Conservation (phyloP, 2,888 invertebrate genomes). For the Pristionchus maxplancki region DNA sequence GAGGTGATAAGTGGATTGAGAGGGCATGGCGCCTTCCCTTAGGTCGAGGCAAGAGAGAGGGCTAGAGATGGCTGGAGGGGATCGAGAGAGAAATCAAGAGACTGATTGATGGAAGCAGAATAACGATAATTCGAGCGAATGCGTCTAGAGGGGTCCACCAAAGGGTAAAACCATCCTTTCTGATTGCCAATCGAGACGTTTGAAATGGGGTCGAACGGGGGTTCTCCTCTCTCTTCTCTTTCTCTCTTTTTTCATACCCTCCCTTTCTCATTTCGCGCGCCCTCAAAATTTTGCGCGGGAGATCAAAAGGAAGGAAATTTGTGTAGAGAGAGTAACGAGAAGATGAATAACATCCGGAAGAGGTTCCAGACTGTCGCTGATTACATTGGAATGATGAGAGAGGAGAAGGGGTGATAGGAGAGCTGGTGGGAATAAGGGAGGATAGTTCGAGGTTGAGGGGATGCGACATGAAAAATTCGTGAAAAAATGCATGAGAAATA, state of each 20-base stretch:
- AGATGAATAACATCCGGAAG: constrained; percentile 12
- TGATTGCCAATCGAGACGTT: neutral
- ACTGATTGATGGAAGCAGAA: neutral
- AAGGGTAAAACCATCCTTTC: neutral
- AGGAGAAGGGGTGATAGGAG: neutral
- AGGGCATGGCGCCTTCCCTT: neutral
- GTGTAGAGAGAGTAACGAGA: neutral
- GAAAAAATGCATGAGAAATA: neutral
- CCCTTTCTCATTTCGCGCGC: constrained; percentile 12
- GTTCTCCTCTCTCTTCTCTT: constrained; percentile 18
- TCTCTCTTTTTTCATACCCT: neutral
- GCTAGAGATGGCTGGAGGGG: no score
- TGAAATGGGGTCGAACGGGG: constrained; percentile 31
- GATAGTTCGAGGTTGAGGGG: neutral
- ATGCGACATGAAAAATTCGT: neutral
- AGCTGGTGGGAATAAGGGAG: neutral
- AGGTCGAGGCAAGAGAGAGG: neutral
- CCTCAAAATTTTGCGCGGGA: constrained; percentile 33
- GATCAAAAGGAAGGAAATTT: constrained; percentile 8
- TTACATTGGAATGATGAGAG: neutral
- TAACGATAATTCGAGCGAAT: neutral
- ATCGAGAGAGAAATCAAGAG: neutral
- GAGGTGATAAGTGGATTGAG: neutral
- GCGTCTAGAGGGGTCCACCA: neutral
- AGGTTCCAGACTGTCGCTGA: neutral